Base-by-base conservation (phyloP, 2,113 vertebrate species). In the Cryptotis parvus region DNA sequence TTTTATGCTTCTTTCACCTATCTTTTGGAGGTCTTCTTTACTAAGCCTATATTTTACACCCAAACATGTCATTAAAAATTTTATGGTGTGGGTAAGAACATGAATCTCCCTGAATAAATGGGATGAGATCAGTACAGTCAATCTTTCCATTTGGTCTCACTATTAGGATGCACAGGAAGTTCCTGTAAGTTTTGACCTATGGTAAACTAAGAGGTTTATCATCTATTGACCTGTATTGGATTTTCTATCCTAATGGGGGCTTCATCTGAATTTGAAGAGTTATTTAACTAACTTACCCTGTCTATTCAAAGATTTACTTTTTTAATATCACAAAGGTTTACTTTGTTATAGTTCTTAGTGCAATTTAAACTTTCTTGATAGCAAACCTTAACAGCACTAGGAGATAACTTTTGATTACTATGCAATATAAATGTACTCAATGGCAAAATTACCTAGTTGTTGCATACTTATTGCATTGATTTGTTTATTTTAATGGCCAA, bases 201-300 rank as follows among this genome's bases (percentile, higher is more conserved):
- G 18, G 27, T 72, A 93, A 79, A 77, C 83, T 66, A 65, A 87
- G 68, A 89, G 33, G 37, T 84, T 94, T 91, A 84, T 91, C 66
- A 58, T 89, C 31, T 69, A 69, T 77, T 68, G 45, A 90, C 11
- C 45, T 84, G 20, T 73, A 77, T 83, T 93, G 92, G 72, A 93
- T 90, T 94, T 93, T 75, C 43, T 84, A 20, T 92, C 10, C 31
- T 93, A 90, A 91, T 39, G 58, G 68, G 39, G 7, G 83, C 33
- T 65, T 95, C 35, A 92, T 65, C 31, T 77, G 58, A 84, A 84
- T 94, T 49, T 79, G 65, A 93, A 75, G 5, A n/a, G 10, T 83
- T 93, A 83, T 76, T 90, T 77, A 85, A 92, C 4, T 73, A 58
- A 24, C 18, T 91, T 37, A 70, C 31, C n/a, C 61, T 69, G 58